Conservation (phyloP, 2,113 vertebrate species). For the Symphodus melops region DNA sequence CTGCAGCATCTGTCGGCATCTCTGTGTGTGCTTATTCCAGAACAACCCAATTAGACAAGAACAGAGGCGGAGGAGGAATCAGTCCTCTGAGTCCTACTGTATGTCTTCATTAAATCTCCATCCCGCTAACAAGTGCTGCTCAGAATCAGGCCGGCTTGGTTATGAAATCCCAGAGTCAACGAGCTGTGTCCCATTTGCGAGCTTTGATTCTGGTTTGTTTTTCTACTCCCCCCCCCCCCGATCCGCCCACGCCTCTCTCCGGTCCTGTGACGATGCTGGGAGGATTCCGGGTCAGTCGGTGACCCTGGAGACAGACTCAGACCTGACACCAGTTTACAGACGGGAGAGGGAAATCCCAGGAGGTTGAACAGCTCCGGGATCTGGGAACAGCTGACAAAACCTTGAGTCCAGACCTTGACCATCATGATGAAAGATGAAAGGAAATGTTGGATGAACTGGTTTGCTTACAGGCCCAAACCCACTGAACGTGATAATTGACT, state of each 20-base stretch:
- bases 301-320: slow-evolving; percentile 52
- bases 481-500: not conserved
- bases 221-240: not conserved
- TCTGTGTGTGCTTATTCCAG: slow-evolving; percentile 8
- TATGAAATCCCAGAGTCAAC: slow-evolving; percentile 29
- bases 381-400: slow-evolving; percentile 51
- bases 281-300: slow-evolving; percentile 27
- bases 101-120: slow-evolving; percentile 50
- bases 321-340: slow-evolving; percentile 34
- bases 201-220: slow-evolving; percentile 48
- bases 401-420: slow-evolving; percentile 4
- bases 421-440: not conserved
- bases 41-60: slow-evolving; percentile 55
- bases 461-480: not conserved
- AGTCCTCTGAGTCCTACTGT: slow-evolving; percentile 11
- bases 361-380: slow-evolving; percentile 23
- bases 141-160: slow-evolving; percentile 22
- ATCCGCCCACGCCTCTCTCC: slow-evolving; percentile 42
- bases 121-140: slow-evolving; percentile 33
- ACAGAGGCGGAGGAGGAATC: slow-evolving; percentile 33
- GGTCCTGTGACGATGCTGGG: slow-evolving; percentile 16
- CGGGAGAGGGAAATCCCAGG: slow-evolving; percentile 51
- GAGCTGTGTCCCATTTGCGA: slow-evolving; percentile 31
- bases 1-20: slow-evolving; percentile 22
- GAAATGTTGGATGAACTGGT: not conserved